Conservation (phyloP, 2,113 vertebrate genomes). For the Aplodontia rufa region DNA sequence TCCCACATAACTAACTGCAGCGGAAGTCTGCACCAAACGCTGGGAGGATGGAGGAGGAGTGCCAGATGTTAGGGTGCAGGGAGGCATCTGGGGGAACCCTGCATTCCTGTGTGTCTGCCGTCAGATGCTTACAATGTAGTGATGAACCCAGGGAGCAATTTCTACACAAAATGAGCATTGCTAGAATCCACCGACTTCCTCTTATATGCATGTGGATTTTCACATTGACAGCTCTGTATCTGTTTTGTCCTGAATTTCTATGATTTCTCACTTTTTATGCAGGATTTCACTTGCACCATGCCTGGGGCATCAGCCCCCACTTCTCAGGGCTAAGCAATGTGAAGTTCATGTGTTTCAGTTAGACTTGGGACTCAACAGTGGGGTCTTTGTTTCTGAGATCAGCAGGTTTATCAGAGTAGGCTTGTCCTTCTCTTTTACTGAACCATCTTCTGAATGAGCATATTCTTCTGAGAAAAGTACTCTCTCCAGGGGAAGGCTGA, state of each 20-base stretch:
- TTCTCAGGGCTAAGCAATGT: neutral
- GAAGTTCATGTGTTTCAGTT: neutral
- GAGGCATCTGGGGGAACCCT: neutral
- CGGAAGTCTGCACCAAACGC: no score
- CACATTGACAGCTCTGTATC: neutral
- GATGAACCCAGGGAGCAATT: neutral
- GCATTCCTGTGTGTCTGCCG: no score
- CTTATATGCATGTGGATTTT: neutral
- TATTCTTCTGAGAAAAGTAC: neutral
- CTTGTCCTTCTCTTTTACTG: neutral
- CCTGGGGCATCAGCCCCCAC: neutral
- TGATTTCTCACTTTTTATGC: neutral
- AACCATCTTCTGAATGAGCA: neutral
- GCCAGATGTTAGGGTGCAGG: neutral
- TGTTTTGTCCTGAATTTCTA: neutral
- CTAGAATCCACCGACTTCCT: neutral
- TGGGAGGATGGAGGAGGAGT: neutral
- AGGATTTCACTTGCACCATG: neutral
- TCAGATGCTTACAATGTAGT: neutral
- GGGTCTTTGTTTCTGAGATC: neutral
- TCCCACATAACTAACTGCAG: neutral
- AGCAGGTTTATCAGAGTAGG: neutral
- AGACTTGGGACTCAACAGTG: neutral
- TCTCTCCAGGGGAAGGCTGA: neutral
- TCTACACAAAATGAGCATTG: no score